Percentiles rank a stretch among this genome's conserved stretches.
Conservation (phyloP, 1,140 invertebrate genomes). For the Brachionus rotundiformis region DNA sequence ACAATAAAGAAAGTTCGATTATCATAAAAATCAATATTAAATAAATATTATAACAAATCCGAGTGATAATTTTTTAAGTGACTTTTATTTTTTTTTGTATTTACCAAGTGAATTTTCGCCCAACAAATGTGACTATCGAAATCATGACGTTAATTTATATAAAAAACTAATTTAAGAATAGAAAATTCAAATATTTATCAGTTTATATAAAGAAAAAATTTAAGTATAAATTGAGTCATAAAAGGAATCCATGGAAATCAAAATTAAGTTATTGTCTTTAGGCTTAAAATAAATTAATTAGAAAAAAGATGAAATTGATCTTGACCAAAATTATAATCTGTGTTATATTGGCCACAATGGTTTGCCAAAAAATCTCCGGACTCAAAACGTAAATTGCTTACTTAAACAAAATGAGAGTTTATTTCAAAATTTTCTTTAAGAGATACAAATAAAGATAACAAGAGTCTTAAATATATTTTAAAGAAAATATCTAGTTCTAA, state of each 20-base stretch:
- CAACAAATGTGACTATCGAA: not conserved
- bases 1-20: slow-evolving; percentile 11
- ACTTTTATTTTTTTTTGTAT: not conserved
- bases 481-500: not conserved
- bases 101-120: not conserved
- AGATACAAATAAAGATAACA: not conserved
- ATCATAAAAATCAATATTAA: not conserved
- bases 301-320: not conserved
- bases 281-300: not conserved
- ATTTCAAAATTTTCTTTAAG: not conserved
- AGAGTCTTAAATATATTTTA: not conserved
- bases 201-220: not conserved
- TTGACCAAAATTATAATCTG: not conserved
- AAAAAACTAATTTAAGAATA: not conserved
- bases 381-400: not conserved
- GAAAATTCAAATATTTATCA: slow-evolving; percentile 22
- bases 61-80: not conserved
- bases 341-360: not conserved
- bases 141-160: not conserved
- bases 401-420: too few species aligned
- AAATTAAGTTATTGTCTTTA: not conserved
- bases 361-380: not conserved
- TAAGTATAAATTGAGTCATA: not conserved
- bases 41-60: not conserved
- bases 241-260: not conserved